Conservation (phyloP, 2,797 vertebrate species). For the Bradypus variegatus region DNA sequence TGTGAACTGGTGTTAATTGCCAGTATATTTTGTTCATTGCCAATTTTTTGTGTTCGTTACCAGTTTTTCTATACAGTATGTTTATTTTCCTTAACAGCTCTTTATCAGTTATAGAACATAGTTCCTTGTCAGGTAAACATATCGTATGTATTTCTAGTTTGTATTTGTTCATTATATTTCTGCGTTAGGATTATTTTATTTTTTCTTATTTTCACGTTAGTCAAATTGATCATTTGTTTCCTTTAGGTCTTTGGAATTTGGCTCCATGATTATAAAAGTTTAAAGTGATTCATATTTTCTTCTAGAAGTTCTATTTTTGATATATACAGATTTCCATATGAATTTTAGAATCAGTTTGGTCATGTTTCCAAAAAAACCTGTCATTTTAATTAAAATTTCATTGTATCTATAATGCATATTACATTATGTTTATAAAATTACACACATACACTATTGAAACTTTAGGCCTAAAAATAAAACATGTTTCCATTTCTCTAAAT, state of each 20-base stretch:
- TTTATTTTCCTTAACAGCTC: background rate
- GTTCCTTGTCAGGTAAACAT: background rate
- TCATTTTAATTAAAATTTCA: background rate
- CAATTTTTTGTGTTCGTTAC: background rate
- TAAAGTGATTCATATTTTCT: background rate
- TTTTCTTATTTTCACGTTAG: background rate
- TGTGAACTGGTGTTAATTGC: background rate
- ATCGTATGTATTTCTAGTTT: background rate
- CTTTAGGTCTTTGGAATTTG: background rate
- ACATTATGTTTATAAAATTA: background rate
- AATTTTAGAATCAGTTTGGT: constrained; percentile 16
- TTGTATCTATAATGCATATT: background rate
- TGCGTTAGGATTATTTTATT: background rate
- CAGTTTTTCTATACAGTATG: background rate
- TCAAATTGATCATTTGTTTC: background rate
- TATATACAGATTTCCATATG: background rate
- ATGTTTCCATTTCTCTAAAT: background rate
- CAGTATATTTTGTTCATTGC: too few species aligned
- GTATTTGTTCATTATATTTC: background rate
- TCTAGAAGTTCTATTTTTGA: background rate
- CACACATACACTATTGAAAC: background rate
- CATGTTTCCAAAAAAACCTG: background rate
- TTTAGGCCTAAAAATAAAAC: background rate
- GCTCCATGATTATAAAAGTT: background rate
- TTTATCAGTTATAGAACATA: background rate